Percentiles rank a stretch among this genome's conserved stretches.
phyloP scores from a whole-genome alignment of 2,888 invertebrate species.

The Apotomis turbidana region DNA sequence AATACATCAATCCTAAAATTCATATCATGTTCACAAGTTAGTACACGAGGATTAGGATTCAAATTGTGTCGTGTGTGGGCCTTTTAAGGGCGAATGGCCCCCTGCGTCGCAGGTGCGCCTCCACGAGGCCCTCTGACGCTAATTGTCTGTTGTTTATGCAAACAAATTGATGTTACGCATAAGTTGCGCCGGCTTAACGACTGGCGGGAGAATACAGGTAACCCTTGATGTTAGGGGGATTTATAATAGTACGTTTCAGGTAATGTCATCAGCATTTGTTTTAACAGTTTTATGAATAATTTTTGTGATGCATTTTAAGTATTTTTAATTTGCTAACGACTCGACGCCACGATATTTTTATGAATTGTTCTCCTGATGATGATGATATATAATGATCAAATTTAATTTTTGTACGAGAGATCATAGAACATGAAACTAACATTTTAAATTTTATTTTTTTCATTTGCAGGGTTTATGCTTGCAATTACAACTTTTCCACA shows the following conservation, averaged over 20 bases:
- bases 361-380: too few species aligned
- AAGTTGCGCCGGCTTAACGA: slow-evolving; percentile 59
- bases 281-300: too few species aligned
- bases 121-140: slow-evolving; percentile 54
- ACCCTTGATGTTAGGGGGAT: slow-evolving; percentile 26
- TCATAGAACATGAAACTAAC: too few species aligned
- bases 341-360: too few species aligned
- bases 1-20: background rate
- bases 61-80: slow-evolving; percentile 25
- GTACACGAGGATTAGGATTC: slow-evolving; percentile 34
- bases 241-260: slow-evolving; percentile 19
- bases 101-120: slow-evolving; percentile 66
- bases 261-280: background rate
- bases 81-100: slow-evolving; percentile 31
- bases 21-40: slow-evolving; percentile 9
- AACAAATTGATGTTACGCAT: slow-evolving; percentile 72
- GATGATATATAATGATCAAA: too few species aligned
- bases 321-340: too few species aligned
- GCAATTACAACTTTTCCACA: too few species aligned
- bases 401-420: too few species aligned
- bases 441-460: too few species aligned
- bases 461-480: too few species aligned
- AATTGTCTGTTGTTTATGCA: slow-evolving; percentile 75
- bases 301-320: too few species aligned
- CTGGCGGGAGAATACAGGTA: slow-evolving; percentile 43